A percentile compares a stretch with the other conserved stretches of the same genome.
Evolutionary conservation across 2,113 vertebrate genomes (phyloP).

Genomic region (Lethenteron reissneri): DNA sequence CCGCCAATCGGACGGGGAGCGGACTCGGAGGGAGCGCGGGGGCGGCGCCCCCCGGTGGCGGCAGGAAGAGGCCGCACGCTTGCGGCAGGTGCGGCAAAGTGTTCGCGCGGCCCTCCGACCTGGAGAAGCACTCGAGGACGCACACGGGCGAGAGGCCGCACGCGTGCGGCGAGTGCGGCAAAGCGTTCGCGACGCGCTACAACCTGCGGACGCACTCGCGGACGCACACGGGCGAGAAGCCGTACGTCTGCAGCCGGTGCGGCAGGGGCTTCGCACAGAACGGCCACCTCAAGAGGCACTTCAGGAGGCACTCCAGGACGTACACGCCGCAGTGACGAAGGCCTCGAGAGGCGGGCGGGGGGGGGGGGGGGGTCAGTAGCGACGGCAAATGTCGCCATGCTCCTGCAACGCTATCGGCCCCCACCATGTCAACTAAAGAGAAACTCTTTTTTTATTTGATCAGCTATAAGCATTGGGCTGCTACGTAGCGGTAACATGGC

Average conservation of each 20-base stretch:
- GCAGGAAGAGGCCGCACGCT: conserved; percentile 19
- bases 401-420: no score
- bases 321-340: no score
- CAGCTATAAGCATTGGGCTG: no score
- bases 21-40: no score
- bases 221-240: conserved; percentile 17
- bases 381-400: no score
- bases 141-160: conserved; percentile 27
- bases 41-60: no score
- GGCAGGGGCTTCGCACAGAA: conserved; percentile 18
- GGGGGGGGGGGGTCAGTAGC: no score
- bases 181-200: conserved; percentile 16
- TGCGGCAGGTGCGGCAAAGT: conserved; percentile 23
- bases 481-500: no score
- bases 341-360: no score
- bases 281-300: conserved; percentile 17
- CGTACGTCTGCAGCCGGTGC: conserved; percentile 16
- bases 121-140: conserved; percentile 21
- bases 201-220: conserved; percentile 16
- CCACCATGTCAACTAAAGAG: no score
- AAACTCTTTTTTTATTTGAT: no score
- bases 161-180: conserved; percentile 21
- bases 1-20: no score
- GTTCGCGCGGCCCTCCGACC: conserved; percentile 23
- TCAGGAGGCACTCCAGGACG: conserved; percentile 14